Evolutionary conservation across 1,140 invertebrate genomes (phyloP).

Genomic region (Diuraphis noxia): DNA sequence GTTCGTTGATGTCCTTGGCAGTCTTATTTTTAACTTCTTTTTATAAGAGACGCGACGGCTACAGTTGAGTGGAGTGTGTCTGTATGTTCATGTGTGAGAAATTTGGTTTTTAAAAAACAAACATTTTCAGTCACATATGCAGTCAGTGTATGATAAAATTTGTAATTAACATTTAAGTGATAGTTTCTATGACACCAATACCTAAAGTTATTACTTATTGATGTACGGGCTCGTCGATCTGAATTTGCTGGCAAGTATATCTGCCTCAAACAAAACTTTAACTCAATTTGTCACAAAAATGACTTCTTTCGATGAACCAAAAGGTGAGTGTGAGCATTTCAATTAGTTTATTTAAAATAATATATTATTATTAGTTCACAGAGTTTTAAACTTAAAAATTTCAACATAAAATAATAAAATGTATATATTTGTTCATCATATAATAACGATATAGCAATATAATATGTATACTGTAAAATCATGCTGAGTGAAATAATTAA

Average conservation of each 20-base stretch:
- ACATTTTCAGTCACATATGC: background rate
- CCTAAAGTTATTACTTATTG: background rate
- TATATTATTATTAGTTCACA: background rate
- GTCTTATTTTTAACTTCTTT: background rate
- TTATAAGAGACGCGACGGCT: background rate
- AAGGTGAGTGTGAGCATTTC: background rate
- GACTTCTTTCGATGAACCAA: background rate
- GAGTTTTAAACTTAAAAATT: too few species aligned
- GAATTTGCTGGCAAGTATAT: background rate
- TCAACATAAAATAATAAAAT: too few species aligned
- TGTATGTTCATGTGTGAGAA: background rate
- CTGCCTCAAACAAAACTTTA: background rate
- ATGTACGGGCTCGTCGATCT: background rate
- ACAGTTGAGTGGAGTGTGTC: too few species aligned
- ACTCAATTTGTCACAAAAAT: background rate
- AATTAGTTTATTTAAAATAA: background rate
- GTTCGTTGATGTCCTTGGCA: constrained; percentile 6
- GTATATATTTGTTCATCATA: background rate
- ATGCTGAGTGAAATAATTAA: background rate
- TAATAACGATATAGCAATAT: background rate
- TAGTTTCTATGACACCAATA: background rate
- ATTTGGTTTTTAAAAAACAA: background rate
- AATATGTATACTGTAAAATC: background rate
- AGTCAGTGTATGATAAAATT: background rate
- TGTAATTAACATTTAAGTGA: background rate